Percentiles rank a stretch among this genome's conserved stretches.
phyloP scores from a whole-genome alignment of 2,113 vertebrate species.

The Origma solitaria region DNA sequence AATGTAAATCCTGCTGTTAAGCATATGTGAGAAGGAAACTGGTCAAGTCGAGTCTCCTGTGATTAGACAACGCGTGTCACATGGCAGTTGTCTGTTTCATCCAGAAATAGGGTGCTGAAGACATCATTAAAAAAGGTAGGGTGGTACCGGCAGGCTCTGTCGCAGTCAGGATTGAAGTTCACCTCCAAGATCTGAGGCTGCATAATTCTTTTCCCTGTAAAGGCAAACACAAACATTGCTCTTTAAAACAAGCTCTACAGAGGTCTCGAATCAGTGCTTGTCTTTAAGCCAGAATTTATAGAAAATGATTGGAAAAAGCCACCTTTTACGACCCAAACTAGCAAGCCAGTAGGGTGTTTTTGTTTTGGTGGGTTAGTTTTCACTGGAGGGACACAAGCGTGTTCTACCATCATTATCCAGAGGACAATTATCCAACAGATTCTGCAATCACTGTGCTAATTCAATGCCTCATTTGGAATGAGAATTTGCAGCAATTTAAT shows the following conservation, averaged over 20 bases:
- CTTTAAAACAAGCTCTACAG: background rate
- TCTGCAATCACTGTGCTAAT: background rate
- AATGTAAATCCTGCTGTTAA: background rate
- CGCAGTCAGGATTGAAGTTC: slow-evolving; percentile 94
- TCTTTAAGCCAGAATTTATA: background rate
- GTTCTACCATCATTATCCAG: background rate
- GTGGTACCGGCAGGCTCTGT: slow-evolving; percentile 91
- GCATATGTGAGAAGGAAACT: background rate
- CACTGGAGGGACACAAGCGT: background rate
- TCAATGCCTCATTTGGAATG: background rate
- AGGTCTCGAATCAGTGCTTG: background rate
- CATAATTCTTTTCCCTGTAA: slow-evolving; percentile 81
- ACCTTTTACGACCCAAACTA: background rate
- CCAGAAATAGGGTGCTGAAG: slow-evolving; percentile 90
- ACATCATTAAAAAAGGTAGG: slow-evolving; percentile 92
- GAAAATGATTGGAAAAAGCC: background rate
- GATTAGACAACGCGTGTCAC: slow-evolving; percentile 78
- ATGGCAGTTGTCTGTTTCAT: slow-evolving; percentile 74
- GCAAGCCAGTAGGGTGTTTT: background rate
- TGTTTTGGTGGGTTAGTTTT: background rate
- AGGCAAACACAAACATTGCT: background rate
- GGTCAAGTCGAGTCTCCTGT: background rate
- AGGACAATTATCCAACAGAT: background rate
- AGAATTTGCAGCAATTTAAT: background rate
- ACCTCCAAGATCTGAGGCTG: slow-evolving; percentile 93